Conservation (phyloP, 2,797 vertebrate genomes). For the Limosa lapponica region DNA sequence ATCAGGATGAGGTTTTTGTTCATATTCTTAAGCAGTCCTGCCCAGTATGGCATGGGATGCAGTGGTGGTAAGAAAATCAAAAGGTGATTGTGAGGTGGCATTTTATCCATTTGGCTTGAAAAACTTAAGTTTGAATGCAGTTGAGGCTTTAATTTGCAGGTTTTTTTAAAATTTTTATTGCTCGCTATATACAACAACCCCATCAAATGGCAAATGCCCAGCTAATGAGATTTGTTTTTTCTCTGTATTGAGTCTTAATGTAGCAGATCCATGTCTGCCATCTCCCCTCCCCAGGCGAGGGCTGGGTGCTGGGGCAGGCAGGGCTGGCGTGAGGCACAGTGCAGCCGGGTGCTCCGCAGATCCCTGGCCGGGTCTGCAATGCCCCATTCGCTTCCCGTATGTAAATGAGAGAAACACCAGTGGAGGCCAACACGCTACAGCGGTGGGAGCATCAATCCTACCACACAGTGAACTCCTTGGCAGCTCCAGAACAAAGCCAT, state of each 20-base stretch:
- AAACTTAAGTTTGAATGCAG: neutral
- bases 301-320: neutral
- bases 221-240: neutral
- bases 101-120: neutral
- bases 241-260: neutral
- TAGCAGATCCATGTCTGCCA: neutral
- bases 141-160: neutral
- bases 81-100: fast-evolving
- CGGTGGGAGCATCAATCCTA: neutral
- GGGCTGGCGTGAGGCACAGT: neutral
- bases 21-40: neutral
- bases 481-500: neutral
- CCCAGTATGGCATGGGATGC: neutral
- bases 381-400: neutral
- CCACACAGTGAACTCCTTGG: fast-evolving
- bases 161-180: neutral
- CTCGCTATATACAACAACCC: neutral
- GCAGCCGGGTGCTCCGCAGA: neutral
- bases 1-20: neutral
- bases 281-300: neutral
- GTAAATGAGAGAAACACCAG: neutral
- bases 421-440: neutral
- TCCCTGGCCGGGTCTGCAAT: neutral
- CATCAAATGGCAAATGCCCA: neutral
- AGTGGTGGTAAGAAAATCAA: neutral